Conservation (phyloP, 2,888 invertebrate genomes). For the Subacronicta megacephala region DNA sequence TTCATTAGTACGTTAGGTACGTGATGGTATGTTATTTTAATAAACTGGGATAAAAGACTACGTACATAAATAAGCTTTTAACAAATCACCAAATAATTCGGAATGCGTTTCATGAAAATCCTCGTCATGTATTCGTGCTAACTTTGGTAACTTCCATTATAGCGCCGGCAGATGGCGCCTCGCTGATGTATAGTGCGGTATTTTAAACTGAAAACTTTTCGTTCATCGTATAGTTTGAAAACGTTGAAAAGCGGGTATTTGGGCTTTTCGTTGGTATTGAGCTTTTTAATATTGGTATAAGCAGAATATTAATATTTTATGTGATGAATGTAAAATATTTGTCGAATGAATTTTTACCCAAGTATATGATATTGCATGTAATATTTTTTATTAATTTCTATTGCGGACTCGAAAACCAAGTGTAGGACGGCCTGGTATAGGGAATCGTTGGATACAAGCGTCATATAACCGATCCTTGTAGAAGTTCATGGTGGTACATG, state of each 20-base stretch:
- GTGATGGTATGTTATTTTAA: too few species aligned
- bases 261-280: constrained; percentile 34
- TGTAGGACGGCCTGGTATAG: too few species aligned
- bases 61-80: constrained; percentile 1
- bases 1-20: too few species aligned
- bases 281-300: constrained; percentile 32
- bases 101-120: constrained; percentile 32
- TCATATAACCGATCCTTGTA: too few species aligned
- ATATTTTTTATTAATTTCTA: too few species aligned
- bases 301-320: constrained; percentile 13
- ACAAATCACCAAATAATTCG: constrained; percentile 7
- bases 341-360: background rate
- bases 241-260: constrained; percentile 23
- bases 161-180: constrained; percentile 57
- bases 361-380: too few species aligned
- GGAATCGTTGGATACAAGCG: too few species aligned
- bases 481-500: too few species aligned
- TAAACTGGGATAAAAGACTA: too few species aligned
- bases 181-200: constrained; percentile 43
- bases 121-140: constrained; percentile 38
- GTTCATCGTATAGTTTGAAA: constrained; percentile 30
- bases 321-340: background rate
- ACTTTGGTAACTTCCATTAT: constrained; percentile 58
- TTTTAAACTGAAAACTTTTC: constrained; percentile 49
- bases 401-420: too few species aligned